Evolutionary conservation across 2,888 invertebrate species (phyloP), one percentile per base, ranked within the genome.

Genomic region (Glaucopsyche alexis): DNA sequence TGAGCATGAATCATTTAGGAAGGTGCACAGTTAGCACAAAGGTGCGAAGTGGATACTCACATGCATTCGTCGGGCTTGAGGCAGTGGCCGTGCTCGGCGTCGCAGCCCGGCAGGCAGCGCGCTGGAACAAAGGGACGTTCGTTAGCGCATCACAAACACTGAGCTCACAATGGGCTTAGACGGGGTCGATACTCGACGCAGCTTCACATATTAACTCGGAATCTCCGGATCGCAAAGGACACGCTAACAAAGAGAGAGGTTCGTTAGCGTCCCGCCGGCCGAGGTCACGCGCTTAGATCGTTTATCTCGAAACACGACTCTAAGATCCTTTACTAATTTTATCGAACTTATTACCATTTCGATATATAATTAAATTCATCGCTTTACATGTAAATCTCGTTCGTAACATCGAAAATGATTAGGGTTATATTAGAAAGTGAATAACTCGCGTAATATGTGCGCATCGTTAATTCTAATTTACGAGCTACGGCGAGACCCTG

Each of bases 31-130:
- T 92, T 92, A 92, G 88, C 90, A 84, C 85, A 81, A 83, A 85
- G 85, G 90, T 89, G 91, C 84, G 85, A 92, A 90, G 88, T 89
- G 89, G 86, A 89, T 94, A 98, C 98, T 98, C 95, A 98, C 98
- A 95, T 95, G 98, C 99, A 99, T 93, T 98, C 97, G 94, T 97
- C 96, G 85, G 99, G 99, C 88, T 95, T 95, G 86, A 94, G 95
- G 94, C 99, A 99, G 93, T 96, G 96, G 85, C 99, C 99, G 93
- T 98, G 97, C 86, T 95, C 95, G 81, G 95, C 94, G 93, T 97
- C 96, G 94, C 99, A 99, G 89, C 98, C 98, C 85, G 97, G 96
- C 91, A 96, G 94, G 94, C 99, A 99, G 84, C 96, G 96, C 84
- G 99, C 99, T 99, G 91, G 73, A 92, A 91, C 90, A 96, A 93